Evolutionary conservation across 2,113 vertebrate species (phyloP).

Genomic region (Python bivittatus): DNA sequence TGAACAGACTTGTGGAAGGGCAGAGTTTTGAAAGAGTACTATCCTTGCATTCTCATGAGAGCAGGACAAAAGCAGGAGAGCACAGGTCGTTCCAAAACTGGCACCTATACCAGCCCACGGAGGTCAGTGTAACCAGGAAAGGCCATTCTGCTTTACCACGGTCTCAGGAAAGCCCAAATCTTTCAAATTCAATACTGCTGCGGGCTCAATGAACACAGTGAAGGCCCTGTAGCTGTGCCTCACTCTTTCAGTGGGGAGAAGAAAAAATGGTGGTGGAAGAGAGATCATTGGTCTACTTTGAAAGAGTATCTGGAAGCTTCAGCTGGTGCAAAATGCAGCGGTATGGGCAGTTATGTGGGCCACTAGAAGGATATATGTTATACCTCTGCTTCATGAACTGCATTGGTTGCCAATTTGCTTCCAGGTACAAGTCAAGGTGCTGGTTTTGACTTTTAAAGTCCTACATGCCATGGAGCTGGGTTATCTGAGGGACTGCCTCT

Average conservation of each 20-base stretch:
- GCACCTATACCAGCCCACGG: too few species aligned
- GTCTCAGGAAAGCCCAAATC: too few species aligned
- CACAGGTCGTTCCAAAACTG: too few species aligned
- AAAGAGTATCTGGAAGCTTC: not conserved
- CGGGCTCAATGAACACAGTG: not conserved
- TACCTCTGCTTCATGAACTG: not conserved
- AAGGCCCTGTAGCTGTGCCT: not conserved
- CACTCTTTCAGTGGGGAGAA: too few species aligned
- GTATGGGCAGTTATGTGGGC: not conserved
- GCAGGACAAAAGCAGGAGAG: too few species aligned
- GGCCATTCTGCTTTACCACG: too few species aligned
- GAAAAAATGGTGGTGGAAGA: not conserved
- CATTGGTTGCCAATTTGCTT: not conserved
- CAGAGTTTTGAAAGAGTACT: too few species aligned
- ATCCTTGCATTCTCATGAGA: too few species aligned
- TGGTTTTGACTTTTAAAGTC: not conserved
- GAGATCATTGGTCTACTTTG: not conserved
- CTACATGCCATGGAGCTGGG: not conserved
- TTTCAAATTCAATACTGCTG: not conserved
- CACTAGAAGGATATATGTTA: not conserved
- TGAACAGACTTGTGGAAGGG: not conserved
- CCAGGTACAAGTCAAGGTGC: not conserved
- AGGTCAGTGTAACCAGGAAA: too few species aligned
- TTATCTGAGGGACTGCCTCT: not conserved
- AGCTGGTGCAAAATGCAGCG: not conserved